Base-by-base conservation (phyloP, 2,797 vertebrate genomes). In the Cuniculus paca region DNA sequence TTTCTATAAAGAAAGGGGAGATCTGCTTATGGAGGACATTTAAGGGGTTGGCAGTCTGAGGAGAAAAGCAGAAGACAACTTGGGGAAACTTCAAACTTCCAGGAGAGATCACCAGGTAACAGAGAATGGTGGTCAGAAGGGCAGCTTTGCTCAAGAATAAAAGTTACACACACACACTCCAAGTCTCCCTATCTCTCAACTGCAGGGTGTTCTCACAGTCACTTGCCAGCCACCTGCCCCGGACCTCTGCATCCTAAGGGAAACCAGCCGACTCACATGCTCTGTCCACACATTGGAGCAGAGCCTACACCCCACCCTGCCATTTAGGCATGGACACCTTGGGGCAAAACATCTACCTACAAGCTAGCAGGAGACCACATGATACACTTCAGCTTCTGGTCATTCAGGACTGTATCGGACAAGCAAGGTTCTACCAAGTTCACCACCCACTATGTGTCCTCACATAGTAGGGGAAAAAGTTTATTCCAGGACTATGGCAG, bases 341-440 rank as follows among this genome's bases (percentile, higher is more conserved):
- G 36, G 22, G 42, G 22, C 39, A 61, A 91, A 90, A 74, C 48
- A 34, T 63, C 68, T n/a, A 58, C 24, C 34, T 72, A 65, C 16
- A 56, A n/a, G 60, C 54, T 45, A 79, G 84, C 42, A 94, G 56
- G 65, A 94, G 89, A 79, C 28, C 89, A 81, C 31, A 28, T 3
- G 16, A 84, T 58, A 63, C 61, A 58, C 75, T 65, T 42, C 42
- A 17, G 7, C 79, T 56, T 60, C 50, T 22, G 42, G 28, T 45
- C 34, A 92, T 52, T 79, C n/a, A 42, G 81, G n/a, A 61, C n/a
- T 0, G 6, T 22, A 68, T 22, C 80, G 26, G 50, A n/a, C 77
- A 93, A 78, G 52, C 24, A 58, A 70, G 45, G 42, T 68, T 31
- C 52, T 48, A 61, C 26, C 70, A 95, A 95, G 86, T 52, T 91